Conservation (phyloP, 2,888 invertebrate species). For the Prosopocoilus inquinatus region DNA sequence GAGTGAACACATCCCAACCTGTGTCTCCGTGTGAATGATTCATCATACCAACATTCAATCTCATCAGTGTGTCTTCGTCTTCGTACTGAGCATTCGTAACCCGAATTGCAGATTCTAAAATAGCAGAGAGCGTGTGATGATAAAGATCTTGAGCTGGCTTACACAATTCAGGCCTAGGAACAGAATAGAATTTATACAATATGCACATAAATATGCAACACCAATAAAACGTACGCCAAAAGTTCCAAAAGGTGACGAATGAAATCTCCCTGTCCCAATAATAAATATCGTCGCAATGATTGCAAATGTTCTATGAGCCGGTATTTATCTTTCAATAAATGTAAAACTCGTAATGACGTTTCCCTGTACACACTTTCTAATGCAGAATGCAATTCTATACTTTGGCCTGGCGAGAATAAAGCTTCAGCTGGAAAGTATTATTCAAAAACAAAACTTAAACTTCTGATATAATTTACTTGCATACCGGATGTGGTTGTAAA, state of each 20-base stretch:
- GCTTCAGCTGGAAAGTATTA: constrained; percentile 54
- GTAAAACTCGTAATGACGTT: constrained; percentile 81
- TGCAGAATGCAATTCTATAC: constrained; percentile 74
- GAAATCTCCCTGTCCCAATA: constrained; percentile 95
- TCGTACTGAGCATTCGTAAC: constrained; percentile 94
- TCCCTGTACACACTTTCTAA: constrained; percentile 83
- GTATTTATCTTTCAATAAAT: constrained; percentile 83
- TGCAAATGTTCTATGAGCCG: constrained; percentile 87
- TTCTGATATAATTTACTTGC: not conserved
- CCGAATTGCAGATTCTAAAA: constrained; percentile 81
- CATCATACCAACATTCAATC: constrained; percentile 72
- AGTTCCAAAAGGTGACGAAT: constrained; percentile 91
- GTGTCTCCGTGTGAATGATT: constrained; percentile 63
- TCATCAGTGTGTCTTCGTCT: constrained; percentile 83
- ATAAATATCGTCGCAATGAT: constrained; percentile 84
- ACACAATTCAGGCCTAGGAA: constrained; percentile 75
- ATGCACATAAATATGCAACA: not conserved
- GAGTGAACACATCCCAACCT: constrained; percentile 88
- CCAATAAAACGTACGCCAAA: constrained; percentile 67
- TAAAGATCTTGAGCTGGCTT: constrained; percentile 84
- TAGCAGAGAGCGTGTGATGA: constrained; percentile 82
- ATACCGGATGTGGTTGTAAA: constrained; percentile 47
- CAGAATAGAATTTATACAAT: not conserved
- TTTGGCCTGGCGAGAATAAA: constrained; percentile 67
- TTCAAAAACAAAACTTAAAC: not conserved